phyloP scores from a whole-genome alignment of 1,140 invertebrate genomes.

The Monochamus saltuarius region DNA sequence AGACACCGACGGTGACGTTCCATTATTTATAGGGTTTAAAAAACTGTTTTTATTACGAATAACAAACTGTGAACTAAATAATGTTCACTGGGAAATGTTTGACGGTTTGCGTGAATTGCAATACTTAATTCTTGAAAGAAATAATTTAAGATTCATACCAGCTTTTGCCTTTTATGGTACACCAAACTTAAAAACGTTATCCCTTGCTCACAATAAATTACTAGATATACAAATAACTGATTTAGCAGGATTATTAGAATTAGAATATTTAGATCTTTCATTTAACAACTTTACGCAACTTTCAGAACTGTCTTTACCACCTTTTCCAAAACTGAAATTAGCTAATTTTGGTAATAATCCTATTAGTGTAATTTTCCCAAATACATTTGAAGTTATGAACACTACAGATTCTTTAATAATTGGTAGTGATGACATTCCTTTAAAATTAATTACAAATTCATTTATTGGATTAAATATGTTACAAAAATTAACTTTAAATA shows the following conservation, averaged over 20 bases:
- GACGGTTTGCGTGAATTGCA: constrained; percentile 61
- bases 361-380: constrained; percentile 65
- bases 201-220: constrained; percentile 64
- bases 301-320: constrained; percentile 69
- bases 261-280: constrained; percentile 65
- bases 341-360: constrained; percentile 68
- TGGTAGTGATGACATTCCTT: constrained; percentile 55
- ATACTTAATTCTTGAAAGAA: constrained; percentile 64
- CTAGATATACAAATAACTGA: constrained; percentile 65
- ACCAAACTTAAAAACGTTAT: constrained; percentile 61
- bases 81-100: constrained; percentile 71
- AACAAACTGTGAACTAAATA: constrained; percentile 59
- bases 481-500: constrained; percentile 57
- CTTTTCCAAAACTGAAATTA: constrained; percentile 62
- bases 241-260: constrained; percentile 63
- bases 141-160: constrained; percentile 63
- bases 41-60: constrained; percentile 61
- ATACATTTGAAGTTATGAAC: constrained; percentile 72
- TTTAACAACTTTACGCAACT: constrained; percentile 67
- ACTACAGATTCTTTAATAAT: constrained; percentile 62
- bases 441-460: constrained; percentile 62
- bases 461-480: constrained; percentile 62
- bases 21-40: constrained; percentile 59
- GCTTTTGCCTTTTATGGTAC: constrained; percentile 70
- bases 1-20: constrained; percentile 54